Evolutionary conservation across 2,797 vertebrate genomes (phyloP), one percentile per base, ranked within the genome.

Genomic region (Lacerta bilineata): DNA sequence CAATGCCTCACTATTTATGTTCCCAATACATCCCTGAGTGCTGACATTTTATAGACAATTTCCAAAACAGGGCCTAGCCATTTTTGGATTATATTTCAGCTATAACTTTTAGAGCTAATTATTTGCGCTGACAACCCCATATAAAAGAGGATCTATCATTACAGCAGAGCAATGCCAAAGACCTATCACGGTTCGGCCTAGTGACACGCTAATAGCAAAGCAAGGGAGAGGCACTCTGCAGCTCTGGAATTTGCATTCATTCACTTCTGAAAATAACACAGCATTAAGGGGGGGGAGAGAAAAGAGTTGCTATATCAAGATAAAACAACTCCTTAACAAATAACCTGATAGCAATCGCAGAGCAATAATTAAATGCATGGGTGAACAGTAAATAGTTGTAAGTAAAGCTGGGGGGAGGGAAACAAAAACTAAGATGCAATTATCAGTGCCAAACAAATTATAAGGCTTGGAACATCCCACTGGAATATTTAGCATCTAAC

Each of bases 251-350:
- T 97, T 96, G 96, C 96, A 96, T 97, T 97, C 86, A 81, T 94
- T 95, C 90, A 75, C 91, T 87, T 96, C 97, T 96, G 97, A 97
- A 97, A 97, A 97, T 96, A 97, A 97, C 96, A 96, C 96, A 96
- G 96, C 95, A 96, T 96, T 95, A 95, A 96, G 96, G 93, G 93
- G 95, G 90, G 96, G 85, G 91, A 33, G 95, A 95, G 94, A 95
- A 95, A 96, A 95, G 95, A 97, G 96, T 93, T 93, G 95, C 94
- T 94, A 94, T 96, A 95, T 96, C 95, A 95, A 96, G 96, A 97
- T 96, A 96, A 97, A 97, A 96, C 95, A 97, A 96, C 95, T 96
- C 96, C 95, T 97, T 97, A 97, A 97, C 97, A 97, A 97, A 97
- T 97, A 97, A 97, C 96, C 96, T 96, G 95, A 95, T 95, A 96